Evolutionary conservation across 2,113 vertebrate genomes (phyloP), one percentile per base, ranked within the genome.

Genomic region (Tinamus guttatus): DNA sequence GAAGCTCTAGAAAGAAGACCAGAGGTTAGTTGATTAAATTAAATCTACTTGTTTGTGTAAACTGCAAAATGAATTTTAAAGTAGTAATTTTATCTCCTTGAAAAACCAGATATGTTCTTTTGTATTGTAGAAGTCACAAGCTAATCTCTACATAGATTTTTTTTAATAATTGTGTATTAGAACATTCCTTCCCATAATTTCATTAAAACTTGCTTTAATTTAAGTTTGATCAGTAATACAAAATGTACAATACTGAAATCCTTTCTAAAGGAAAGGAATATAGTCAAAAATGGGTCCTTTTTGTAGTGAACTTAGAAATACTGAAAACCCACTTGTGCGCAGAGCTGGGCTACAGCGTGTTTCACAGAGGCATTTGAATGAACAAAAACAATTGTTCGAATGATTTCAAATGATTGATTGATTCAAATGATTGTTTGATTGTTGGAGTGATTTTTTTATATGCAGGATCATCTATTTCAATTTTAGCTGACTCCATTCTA

Each of bases 1-100:
- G 99, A 99, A 97, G 99, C 99, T 14, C 98, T 99, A 92, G 99
- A 99, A 94, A 98, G 99, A 81, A 98, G 99, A 95, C 99, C 99
- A 69, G 99, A 99, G 99, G 99, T 99, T 96, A 97, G 97, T 95
- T 83, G 63, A 59, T 64, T 49, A 90, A 93, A 70, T 95, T 30
- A 81, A 82, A 52, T 17, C 4, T 51, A 28, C 45, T 93, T 5
- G 4, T 43, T 93, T 81, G 25, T 81, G 89, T 69, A 49, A 60
- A 41, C 27, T 93, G 11, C 73, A 83, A 85, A 82, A 58, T 74
- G 41, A 63, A 82, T 73, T 94, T 58, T 4, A 43, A 81, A 70
- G 19, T 32, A 56, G 3, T 63, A 9, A 36, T 62, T 87, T 3
- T 81, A 7, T 56, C 20, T 85, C 13, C 40, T 92, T 77, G 49